Evolutionary conservation across 2,113 vertebrate species (phyloP).

Genomic region (Hepsetus odoe): DNA sequence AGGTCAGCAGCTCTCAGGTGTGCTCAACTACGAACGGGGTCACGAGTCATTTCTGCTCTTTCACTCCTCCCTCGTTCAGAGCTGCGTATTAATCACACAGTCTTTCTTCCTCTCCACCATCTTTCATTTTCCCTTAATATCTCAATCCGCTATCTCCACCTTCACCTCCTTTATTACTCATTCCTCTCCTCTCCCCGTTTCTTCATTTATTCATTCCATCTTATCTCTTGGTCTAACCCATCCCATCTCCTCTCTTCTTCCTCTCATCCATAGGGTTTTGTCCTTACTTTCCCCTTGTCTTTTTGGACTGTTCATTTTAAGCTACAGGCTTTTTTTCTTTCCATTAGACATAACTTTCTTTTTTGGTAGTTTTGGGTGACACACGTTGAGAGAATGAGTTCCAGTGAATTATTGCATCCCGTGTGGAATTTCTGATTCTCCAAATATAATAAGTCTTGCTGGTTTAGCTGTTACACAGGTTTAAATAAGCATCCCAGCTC

Average conservation of each 20-base stretch:
- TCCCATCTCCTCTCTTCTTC: background rate
- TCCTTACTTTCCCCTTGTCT: background rate
- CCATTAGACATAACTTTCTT: no score
- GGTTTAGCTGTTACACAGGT: no score
- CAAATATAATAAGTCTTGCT: no score
- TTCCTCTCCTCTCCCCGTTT: slow-evolving; percentile 10
- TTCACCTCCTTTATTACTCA: slow-evolving; percentile 13
- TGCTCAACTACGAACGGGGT: background rate
- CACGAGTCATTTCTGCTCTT: slow-evolving; percentile 23
- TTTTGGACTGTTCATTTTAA: no score
- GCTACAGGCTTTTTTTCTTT: no score
- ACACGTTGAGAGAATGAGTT: no score
- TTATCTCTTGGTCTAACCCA: slow-evolving; percentile 25
- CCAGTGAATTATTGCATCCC: no score
- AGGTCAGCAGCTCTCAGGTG: slow-evolving; percentile 14
- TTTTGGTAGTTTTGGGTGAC: no score
- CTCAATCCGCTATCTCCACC: background rate
- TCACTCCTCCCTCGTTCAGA: slow-evolving; percentile 50
- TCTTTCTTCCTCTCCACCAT: background rate
- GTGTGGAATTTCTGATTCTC: no score
- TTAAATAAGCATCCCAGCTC: no score
- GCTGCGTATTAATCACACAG: slow-evolving; percentile 41
- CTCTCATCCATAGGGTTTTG: background rate
- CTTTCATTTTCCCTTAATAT: slow-evolving; percentile 15
- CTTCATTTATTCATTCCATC: slow-evolving; percentile 29